Percentiles rank a stretch among this genome's conserved stretches.
phyloP scores from a whole-genome alignment of 1,140 invertebrate species.

The Aphidius ervi region DNA sequence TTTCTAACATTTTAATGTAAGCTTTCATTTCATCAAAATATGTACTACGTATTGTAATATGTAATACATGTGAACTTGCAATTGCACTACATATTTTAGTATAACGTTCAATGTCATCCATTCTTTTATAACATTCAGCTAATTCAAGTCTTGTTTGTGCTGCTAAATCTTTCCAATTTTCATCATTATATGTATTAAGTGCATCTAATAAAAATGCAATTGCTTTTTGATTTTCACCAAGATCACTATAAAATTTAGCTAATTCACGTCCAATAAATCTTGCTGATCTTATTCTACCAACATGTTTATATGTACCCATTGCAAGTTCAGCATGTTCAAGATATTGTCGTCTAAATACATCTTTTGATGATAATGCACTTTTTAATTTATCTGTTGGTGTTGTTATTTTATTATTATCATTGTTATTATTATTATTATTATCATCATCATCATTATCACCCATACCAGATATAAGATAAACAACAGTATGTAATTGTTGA shows the following conservation, averaged over 20 bases:
- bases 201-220: slow-evolving; percentile 84
- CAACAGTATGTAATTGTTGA: slow-evolving; percentile 84
- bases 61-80: slow-evolving; percentile 67
- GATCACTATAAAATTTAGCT: slow-evolving; percentile 83
- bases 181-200: slow-evolving; percentile 78
- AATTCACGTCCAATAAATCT: slow-evolving; percentile 83
- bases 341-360: slow-evolving; percentile 86
- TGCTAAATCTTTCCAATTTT: slow-evolving; percentile 79
- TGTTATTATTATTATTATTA: slow-evolving; percentile 46
- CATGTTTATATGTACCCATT: slow-evolving; percentile 96
- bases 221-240: slow-evolving; percentile 83
- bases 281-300: slow-evolving; percentile 79
- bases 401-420: slow-evolving; percentile 52
- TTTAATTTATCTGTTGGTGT: slow-evolving; percentile 82
- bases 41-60: slow-evolving; percentile 67
- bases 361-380: slow-evolving; percentile 85
- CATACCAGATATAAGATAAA: slow-evolving; percentile 86
- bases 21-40: slow-evolving; percentile 75
- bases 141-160: slow-evolving; percentile 78
- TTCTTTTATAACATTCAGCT: slow-evolving; percentile 78
- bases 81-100: slow-evolving; percentile 73
- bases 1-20: slow-evolving; percentile 57
- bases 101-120: slow-evolving; percentile 71
- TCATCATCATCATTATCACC: slow-evolving; percentile 60
- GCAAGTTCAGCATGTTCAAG: slow-evolving; percentile 90